Evolutionary conservation across 2,797 vertebrate species (phyloP), one percentile per base, ranked within the genome.

Genomic region (Anisognathus igniventris): DNA sequence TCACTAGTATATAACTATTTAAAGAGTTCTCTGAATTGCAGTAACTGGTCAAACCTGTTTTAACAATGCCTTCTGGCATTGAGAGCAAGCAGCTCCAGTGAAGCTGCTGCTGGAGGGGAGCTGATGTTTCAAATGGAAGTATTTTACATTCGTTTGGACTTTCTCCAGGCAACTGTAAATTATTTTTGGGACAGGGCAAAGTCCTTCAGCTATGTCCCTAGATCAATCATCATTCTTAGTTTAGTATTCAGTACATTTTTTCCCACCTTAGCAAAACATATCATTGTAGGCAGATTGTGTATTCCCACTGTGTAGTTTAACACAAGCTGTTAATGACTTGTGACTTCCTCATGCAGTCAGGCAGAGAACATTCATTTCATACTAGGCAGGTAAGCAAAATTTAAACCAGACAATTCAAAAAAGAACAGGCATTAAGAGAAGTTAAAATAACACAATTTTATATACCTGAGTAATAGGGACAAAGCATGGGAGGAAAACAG

Each of bases 321-420:
- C 82, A 84, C 94, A 97, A 98, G 72, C 93, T 95, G 96, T 96
- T 98, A 97, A 97, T 96, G 94, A 97, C 94, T 97, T 97, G 96
- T 95, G 94, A 97, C 88, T 97, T 98, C 96, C 96, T 95, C 86
- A 93, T 91, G 77, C 86, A 96, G 75, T 95, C 92, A 91, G 57
- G 90, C 91, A 94, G 90, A 94, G 75, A 84, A 83, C 83, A 71
- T 83, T 95, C 89, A 81, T 90, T 92, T 75, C 77, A 47, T 80
- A 54, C 50, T 50, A 79, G 87, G 79, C 88, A 97, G 95, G 93
- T 97, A 97, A 95, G 93, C 88, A 96, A 96, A 97, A 98, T 92
- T 96, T 77, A 93, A 97, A 97, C 82, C 95, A 97, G 95, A 96
- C 95, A 61, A 81, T 83, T 96, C 74, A 56, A 88, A 96, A 95